Base-by-base conservation (phyloP, 2,797 vertebrate species). In the Lophotriccus pileatus region DNA sequence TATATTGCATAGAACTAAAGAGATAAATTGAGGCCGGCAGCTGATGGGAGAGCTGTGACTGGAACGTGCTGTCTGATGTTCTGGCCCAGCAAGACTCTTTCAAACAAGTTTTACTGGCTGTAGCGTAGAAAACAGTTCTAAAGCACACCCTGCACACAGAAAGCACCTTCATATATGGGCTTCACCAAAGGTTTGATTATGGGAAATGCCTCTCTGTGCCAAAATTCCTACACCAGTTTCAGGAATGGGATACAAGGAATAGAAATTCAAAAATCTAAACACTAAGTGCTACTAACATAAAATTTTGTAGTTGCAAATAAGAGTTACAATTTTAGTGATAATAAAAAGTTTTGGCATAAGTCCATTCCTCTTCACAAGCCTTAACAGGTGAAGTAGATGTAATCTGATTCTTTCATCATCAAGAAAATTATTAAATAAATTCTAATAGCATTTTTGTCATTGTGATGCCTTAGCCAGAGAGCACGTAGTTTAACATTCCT, bases 51-150 rank as follows among this genome's bases (percentile, higher is more conserved):
- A 63, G 22, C 59, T n/a, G 78, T 5, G 49, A 34, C 67, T 84
- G 76, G 46, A 84, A 79, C 0, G 1, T 8, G 13, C 36, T 18
- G 12, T 63, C 23, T 75, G 77, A 82, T 79, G 47, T 84, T 90
- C 59, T 46, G 80, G 91, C 83, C 83, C 32, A 78, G 53, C 58
- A 50, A 81, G 67, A 66, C 59, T 81, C 39, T 73, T 79, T 32
- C 55, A 89, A 84, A 82, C 73, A 39, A 86, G 69, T 75, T 90
- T 52, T 59, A 66, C 66, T 55, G 47, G 63, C 21, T 50, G 49
- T 44, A 63, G 47, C 3, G 1, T 22, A 49, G 43, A n/a, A 73
- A 58, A 86, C 7, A 3, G 15, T 79, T 63, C 47, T 82, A 63
- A 66, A 84, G 55, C 50, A 49, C 27, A 73, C 15, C 30, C 19